Percentiles rank a stretch among this genome's conserved stretches.
Evolutionary conservation across 2,797 vertebrate genomes (phyloP).

Genomic region (Rhynchonycteris naso): DNA sequence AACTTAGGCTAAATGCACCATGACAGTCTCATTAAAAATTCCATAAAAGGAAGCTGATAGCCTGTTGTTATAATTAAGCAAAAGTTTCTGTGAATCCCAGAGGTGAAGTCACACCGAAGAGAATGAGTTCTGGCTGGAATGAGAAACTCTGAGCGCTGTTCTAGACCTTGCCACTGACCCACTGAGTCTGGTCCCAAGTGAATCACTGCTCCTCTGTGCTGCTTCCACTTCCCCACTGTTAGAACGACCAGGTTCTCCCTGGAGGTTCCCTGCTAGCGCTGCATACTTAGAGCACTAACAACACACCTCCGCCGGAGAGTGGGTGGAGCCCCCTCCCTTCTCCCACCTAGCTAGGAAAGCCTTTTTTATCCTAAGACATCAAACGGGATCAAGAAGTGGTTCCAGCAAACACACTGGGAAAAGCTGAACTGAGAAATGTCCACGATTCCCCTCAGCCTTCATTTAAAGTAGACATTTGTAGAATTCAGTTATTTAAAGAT

Average conservation of each 20-base stretch:
- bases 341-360: not conserved
- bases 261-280: not conserved
- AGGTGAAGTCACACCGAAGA: not conserved
- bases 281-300: not conserved
- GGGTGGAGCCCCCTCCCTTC: not conserved
- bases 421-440: not conserved
- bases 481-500: constrained; percentile 57
- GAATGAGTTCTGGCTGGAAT: not conserved
- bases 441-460: not conserved
- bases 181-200: not conserved
- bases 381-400: not conserved
- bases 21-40: not conserved
- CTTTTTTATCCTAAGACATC: not conserved
- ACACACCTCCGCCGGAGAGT: not conserved
- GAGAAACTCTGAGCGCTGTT: not conserved
- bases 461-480: constrained; percentile 36
- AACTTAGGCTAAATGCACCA: not conserved
- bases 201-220: not conserved
- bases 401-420: constrained; percentile 29
- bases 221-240: not conserved
- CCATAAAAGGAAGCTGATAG: not conserved
- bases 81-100: not conserved
- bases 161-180: not conserved
- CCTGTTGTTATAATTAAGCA: constrained; percentile 3
- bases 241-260: not conserved